Evolutionary conservation across 23 tunicate genomes (phyloP), one percentile per base, ranked within the genome.

Genomic region (Botrylloides violaceus): DNA sequence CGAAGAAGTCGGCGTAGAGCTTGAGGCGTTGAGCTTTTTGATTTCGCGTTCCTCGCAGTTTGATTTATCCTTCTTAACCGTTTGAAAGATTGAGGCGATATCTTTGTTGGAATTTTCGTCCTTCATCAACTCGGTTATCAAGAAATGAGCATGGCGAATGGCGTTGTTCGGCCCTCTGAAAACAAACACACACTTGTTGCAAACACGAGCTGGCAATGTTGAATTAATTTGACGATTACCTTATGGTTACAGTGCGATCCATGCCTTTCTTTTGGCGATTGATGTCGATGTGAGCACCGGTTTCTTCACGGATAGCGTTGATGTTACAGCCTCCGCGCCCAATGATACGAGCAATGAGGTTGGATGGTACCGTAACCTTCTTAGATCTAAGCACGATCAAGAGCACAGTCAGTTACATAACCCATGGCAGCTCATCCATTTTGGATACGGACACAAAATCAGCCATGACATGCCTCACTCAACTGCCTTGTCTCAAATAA

Each of bases 251-350:
- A 9, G 92, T 95, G 59, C 99, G 33, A 25, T 95, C 99, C 33
- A 60, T 38, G n/a, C 91, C 84, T 49, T 95, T 95, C 72, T 78
- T 75, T 64, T 84, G 92, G 58, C 87, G 87, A 56, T 95, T 92
- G 72, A 95, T 95, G 79, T 95, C 99, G 36, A 95, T 95, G 66
- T 95, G 99, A 29, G 99, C 95, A 19, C 83, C 92, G 2, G 99
- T 95, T 12, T 79, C 96, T 36, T 95, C 96, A 2, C 99, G 82
- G 6, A 95, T 95, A 19, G 96, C 96, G 70, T 95, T 95, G 58
- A 95, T 89, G 73, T 95, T 95, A 72, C 96, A 82, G 20, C 99
- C 99, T n/a, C 81, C 88, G 43, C 99, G 66, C 1, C 99, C 99
- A 55, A 95, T 95, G 73, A 95, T 85, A 20, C 99, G 90, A 15